Percentiles rank a stretch among this genome's conserved stretches.
Evolutionary conservation across 2,797 vertebrate genomes (phyloP).

Genomic region (Leuciscus waleckii): DNA sequence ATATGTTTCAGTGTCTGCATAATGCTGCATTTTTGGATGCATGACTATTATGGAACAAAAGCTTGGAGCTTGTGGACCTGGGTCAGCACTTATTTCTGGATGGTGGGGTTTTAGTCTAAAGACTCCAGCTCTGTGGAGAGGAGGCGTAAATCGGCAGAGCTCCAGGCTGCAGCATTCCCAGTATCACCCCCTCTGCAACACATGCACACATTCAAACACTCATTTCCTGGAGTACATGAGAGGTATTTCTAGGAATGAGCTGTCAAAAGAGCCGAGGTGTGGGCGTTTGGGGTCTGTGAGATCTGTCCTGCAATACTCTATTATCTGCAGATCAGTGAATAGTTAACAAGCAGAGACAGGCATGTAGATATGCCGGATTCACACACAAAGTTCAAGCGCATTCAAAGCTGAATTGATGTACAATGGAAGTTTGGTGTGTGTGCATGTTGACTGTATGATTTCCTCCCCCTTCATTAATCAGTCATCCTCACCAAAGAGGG

Average conservation of each 20-base stretch:
- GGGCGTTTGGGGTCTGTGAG: constrained; percentile 54
- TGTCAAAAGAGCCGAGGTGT: constrained; percentile 46
- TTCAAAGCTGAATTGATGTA: constrained; percentile 26
- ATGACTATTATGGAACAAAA: constrained; percentile 24
- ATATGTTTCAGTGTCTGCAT: constrained; percentile 6
- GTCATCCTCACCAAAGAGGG: constrained; percentile 51
- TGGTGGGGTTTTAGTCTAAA: constrained; percentile 15
- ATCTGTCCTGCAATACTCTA: constrained; percentile 39
- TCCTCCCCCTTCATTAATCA: constrained; percentile 55
- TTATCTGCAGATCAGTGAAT: constrained; percentile 35
- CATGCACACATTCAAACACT: constrained; percentile 36
- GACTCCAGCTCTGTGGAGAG: constrained; percentile 6
- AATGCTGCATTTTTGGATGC: neutral
- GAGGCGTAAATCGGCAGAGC: constrained; percentile 36
- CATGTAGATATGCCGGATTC: constrained; percentile 24
- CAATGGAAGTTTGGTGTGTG: constrained; percentile 55
- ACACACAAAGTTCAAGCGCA: constrained; percentile 21
- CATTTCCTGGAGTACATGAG: constrained; percentile 41
- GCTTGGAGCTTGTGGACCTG: constrained; percentile 20
- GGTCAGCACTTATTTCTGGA: constrained; percentile 18
- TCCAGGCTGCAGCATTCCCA: constrained; percentile 38
- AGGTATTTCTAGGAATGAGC: constrained; percentile 56
- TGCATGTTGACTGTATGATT: constrained; percentile 74
- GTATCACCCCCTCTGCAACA: constrained; percentile 24
- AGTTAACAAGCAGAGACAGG: constrained; percentile 37